Percentiles rank a stretch among this genome's conserved stretches.
phyloP scores from a whole-genome alignment of 2,113 vertebrate species.

The Andinoacara biseriatus region DNA sequence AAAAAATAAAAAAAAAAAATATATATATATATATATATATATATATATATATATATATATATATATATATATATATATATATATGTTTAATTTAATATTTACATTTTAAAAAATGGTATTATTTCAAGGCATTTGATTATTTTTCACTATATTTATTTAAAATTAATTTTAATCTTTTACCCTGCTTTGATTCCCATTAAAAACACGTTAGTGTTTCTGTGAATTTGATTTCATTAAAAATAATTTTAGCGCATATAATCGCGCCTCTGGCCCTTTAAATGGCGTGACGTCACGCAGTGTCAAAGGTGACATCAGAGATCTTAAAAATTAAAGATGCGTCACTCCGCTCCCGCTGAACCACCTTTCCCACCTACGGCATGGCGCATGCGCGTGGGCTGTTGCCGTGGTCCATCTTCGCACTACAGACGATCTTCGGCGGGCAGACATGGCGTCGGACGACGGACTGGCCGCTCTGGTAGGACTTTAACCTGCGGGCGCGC shows the following conservation, averaged over 20 bases:
- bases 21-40: too few relatives aligned
- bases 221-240: background rate
- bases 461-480: constrained; percentile 75
- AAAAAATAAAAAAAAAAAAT: too few relatives aligned
- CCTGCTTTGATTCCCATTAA: too few relatives aligned
- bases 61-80: too few relatives aligned
- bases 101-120: too few relatives aligned
- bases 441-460: constrained; percentile 67
- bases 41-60: too few relatives aligned
- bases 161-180: too few relatives aligned
- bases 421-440: constrained; percentile 28
- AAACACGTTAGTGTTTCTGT: background rate
- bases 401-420: accelerated
- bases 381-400: background rate
- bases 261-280: constrained; percentile 33
- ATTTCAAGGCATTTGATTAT: too few relatives aligned
- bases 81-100: too few relatives aligned
- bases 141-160: too few relatives aligned
- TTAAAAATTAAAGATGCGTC: background rate
- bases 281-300: background rate
- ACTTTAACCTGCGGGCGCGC: background rate
- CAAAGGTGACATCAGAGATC: constrained; percentile 11
- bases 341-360: background rate
- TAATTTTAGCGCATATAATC: background rate
- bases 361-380: background rate